Base-by-base conservation (phyloP, 2,888 invertebrate species). In the Monopis laevigella region DNA sequence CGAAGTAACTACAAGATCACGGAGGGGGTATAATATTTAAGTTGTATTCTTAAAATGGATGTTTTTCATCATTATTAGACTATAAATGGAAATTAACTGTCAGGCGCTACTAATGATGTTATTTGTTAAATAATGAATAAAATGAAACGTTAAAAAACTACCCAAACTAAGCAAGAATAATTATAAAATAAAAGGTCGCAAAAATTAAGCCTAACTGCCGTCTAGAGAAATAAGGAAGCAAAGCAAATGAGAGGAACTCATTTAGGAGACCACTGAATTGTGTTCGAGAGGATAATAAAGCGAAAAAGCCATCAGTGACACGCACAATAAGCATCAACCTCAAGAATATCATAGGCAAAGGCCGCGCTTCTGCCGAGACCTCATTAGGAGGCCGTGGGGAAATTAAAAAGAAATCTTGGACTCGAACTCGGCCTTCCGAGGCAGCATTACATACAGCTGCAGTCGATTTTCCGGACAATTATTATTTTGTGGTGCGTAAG, bases 301-400 rank as follows among this genome's bases (percentile, higher is more conserved):
- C n/a, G 78, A 65, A 74, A 77, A 77, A 75, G 69, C 73, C 77
- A 78, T 78, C 78, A 80, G 78, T 80, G 80, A 78, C 80, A 80
- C 80, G 80, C 80, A 80, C 80, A 80, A 80, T 80, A 75, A 80
- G 80, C 78, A 80, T 80, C 80, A 80, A 78, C 78, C 80, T 77
- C 80, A 75, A 78, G 75, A 80, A 80, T 80, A 80, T 80, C 80
- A 80, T 80, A 80, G 78, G 80, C 77, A 80, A 80, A 74, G 66
- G 45, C 60, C 65, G 66, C 34, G 11, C 32, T 11, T 14, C 24
- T 21, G 8, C 24, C 57, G 75, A 72, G 80, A 75, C 67, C 75
- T 80, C 80, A 80, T 80, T 80, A 80, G 77, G 74, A 69, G 75
- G 62, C 80, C 80, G 73, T 72, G 71, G 82, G 82, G 82, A 82